phyloP scores from a whole-genome alignment of 2,797 vertebrate genomes.

The Adrianichthys oophorus region DNA sequence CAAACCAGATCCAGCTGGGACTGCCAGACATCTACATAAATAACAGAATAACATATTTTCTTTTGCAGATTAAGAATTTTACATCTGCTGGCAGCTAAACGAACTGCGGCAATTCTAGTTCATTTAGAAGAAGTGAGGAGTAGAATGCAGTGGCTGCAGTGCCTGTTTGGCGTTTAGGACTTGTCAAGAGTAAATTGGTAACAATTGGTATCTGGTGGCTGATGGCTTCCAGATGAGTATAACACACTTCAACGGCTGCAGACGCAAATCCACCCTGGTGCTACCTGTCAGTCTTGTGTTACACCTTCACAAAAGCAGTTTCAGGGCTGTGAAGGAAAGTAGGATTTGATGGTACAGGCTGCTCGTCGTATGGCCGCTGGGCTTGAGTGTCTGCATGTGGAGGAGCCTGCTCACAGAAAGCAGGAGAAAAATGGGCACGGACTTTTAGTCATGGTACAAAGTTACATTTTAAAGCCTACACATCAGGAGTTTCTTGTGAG shows the following conservation, averaged over 20 bases:
- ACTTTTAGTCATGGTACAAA: constrained; percentile 64
- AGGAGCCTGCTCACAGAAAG: constrained; percentile 10
- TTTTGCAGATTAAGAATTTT: constrained; percentile 68
- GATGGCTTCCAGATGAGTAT: constrained; percentile 53
- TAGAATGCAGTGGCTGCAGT: constrained; percentile 10
- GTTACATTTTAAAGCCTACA: constrained; percentile 60
- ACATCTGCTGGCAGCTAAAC: constrained; percentile 30
- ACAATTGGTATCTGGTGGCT: constrained; percentile 33
- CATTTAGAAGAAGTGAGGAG: constrained; percentile 22
- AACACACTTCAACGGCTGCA: constrained; percentile 57
- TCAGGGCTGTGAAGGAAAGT: constrained; percentile 32
- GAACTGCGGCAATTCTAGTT: constrained; percentile 40
- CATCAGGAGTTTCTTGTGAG: constrained; percentile 44
- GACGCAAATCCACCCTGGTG: constrained; percentile 45
- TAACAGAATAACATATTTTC: constrained; percentile 65
- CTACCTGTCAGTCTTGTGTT: constrained; percentile 67
- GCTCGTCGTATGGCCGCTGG: constrained; percentile 56
- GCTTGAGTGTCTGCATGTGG: constrained; percentile 9
- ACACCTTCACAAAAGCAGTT: constrained; percentile 41
- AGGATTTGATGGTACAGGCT: constrained; percentile 69
- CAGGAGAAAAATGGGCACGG: constrained; percentile 33
- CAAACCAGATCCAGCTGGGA: constrained; percentile 66
- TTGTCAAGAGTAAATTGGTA: constrained; percentile 38
- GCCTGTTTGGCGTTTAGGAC: constrained; percentile 19
- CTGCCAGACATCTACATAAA: constrained; percentile 62